A percentile compares a stretch with the other conserved stretches of the same genome.
Conservation (phyloP, 2,113 vertebrate species). For the Chascanopsetta lugubris region DNA sequence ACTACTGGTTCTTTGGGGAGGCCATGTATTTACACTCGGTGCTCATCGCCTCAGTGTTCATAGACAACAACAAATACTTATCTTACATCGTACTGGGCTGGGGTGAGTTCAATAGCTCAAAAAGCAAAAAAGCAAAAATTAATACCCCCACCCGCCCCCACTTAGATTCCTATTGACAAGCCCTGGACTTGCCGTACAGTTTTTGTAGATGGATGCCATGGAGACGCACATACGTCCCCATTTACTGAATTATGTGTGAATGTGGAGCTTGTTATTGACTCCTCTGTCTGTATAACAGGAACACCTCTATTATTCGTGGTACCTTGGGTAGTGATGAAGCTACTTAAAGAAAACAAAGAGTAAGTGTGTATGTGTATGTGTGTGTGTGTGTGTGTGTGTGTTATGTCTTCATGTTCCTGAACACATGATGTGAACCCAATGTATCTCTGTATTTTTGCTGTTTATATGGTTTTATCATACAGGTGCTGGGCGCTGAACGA, state of each 20-base stretch:
- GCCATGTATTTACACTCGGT: conserved; percentile 86
- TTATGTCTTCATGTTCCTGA: not conserved
- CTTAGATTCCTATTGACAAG: too few species aligned
- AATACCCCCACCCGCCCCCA: too few species aligned
- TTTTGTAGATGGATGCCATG: conserved; percentile 3
- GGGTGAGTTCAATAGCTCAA: conserved; percentile 74
- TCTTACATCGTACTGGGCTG: conserved; percentile 86
- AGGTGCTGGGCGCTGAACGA: conserved; percentile 88
- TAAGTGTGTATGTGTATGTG: conserved; percentile 61
- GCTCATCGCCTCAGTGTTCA: conserved; percentile 84
- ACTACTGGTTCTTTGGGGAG: conserved; percentile 89
- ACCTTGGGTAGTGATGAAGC: conserved; percentile 83
- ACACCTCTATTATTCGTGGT: conserved; percentile 83
- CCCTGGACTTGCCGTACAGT: not conserved
- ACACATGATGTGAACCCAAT: not conserved
- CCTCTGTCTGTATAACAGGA: conserved; percentile 67
- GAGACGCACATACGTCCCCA: not conserved
- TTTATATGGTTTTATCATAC: conserved; percentile 3
- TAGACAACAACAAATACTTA: conserved; percentile 83
- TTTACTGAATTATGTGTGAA: too few species aligned
- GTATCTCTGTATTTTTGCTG: not conserved
- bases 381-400: not conserved
- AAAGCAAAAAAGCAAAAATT: not conserved
- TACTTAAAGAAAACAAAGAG: conserved; percentile 85
- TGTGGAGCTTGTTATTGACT: too few species aligned